Base-by-base conservation (phyloP, 2,797 vertebrate genomes). In the Lepus townsendii region DNA sequence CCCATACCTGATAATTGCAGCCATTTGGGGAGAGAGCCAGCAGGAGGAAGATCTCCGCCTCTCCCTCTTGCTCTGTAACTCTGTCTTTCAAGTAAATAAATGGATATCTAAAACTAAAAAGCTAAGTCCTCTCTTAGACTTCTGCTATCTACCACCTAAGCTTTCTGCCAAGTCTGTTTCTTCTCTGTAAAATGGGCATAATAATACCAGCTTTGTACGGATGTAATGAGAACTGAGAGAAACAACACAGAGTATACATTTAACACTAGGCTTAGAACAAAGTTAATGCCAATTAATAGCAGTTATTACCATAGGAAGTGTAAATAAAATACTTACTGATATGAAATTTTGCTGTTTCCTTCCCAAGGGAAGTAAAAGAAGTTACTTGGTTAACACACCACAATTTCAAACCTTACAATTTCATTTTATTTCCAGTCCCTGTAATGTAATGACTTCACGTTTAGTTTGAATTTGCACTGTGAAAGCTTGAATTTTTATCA, bases 331-430 rank as follows among this genome's bases (percentile, higher is more conserved):
- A 73, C 14, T 47, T 75, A 57, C 47, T 60, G 4, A 42, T 22
- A 68, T 11, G 19, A 84, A 90, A 83, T 76, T 76, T 85, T 95
- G 19, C 9, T 2, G 63, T 90, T 92, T 93, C 30, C 24, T 90
- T 87, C 22, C 66, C 66, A 83, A 89, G 16, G 47, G 11, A 95
- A 86, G 20, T 52, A 3, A 66, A 92, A 66, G 47, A 85, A 69
- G 71, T 65, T 77, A 87, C 11, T 95, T 93, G 66, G 90, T 87
- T 90, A 95, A 27, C 26, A 52, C 27, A 95, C 3, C 14, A 57
- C 19, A 57, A 83, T 97, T 95, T 93, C 88, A 95, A 73, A 85
- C 22, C 42, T 87, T 87, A 88, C 1, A 72, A 65, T 85, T 84
- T 83, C 24, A 42, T 65, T 90, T 62, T 73, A 69, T 78, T 90